A percentile compares a stretch with the other conserved stretches of the same genome.
phyloP scores from a whole-genome alignment of 2,888 invertebrate species.

The Polydrusus pterygomalis region DNA sequence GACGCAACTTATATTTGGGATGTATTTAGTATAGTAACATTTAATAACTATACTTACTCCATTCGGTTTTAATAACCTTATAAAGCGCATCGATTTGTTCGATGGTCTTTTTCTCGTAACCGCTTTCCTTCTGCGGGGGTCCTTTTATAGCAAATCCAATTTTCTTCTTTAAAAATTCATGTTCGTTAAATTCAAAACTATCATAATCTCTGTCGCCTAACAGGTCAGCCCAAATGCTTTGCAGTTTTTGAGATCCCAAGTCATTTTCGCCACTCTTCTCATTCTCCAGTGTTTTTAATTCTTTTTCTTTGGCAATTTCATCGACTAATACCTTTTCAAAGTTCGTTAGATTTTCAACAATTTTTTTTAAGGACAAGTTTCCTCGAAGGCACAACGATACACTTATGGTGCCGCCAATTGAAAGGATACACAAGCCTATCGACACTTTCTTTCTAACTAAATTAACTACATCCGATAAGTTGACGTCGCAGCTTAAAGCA shows the following conservation, averaged over 20 bases:
- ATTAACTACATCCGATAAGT: slow-evolving; percentile 36
- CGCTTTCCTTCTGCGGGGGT: slow-evolving; percentile 72
- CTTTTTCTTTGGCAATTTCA: slow-evolving; percentile 58
- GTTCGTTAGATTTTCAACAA: slow-evolving; percentile 57
- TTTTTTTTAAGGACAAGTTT: slow-evolving; percentile 56
- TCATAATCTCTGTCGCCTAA: slow-evolving; percentile 75
- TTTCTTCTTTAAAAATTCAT: slow-evolving; percentile 74
- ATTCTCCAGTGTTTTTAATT: slow-evolving; percentile 51
- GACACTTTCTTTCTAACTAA: slow-evolving; percentile 56
- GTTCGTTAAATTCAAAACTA: slow-evolving; percentile 74
- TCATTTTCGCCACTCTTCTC: slow-evolving; percentile 56
- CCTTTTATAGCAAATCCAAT: slow-evolving; percentile 76
- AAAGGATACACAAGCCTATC: slow-evolving; percentile 60
- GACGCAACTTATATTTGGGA: too few species aligned
- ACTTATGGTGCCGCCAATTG: slow-evolving; percentile 59
- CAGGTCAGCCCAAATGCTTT: slow-evolving; percentile 76
- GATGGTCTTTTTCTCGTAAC: slow-evolving; percentile 64
- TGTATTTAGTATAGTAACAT: too few species aligned
- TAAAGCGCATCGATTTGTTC: slow-evolving; percentile 62
- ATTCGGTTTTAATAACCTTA: slow-evolving; percentile 60
- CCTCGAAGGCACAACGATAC: slow-evolving; percentile 58
- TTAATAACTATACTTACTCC: slow-evolving; percentile 61
- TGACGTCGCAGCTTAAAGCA: slow-evolving; percentile 40
- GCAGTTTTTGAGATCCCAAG: slow-evolving; percentile 67
- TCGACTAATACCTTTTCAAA: slow-evolving; percentile 53